These are phyloP conservation scores for Polymixis lichenea DNA, from an alignment of 2,888 invertebrate genomes.

Conservation along the genomic window DNA sequence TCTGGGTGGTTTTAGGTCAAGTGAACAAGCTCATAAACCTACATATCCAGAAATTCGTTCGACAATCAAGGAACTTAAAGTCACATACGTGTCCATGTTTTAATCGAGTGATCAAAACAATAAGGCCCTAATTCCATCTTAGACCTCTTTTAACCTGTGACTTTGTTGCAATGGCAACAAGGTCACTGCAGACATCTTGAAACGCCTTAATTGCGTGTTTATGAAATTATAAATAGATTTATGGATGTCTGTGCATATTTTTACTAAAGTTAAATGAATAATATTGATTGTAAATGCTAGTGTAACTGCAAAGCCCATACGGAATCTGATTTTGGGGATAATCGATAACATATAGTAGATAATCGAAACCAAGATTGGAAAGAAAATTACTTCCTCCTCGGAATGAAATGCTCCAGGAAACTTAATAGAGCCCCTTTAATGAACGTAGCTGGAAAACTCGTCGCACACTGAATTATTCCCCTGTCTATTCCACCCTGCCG, in stretches of 20 bases:
- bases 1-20: not conserved
- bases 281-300: not conserved
- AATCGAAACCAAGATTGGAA: conserved; percentile 14
- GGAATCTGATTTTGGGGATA: not conserved
- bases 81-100: not conserved
- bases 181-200: conserved; percentile 1
- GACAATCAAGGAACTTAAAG: conserved; percentile 1
- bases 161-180: conserved; percentile 5
- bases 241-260: not conserved
- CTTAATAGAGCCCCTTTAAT: conserved; percentile 26
- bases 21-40: conserved; percentile 9
- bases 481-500: conserved; percentile 18
- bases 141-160: conserved; percentile 8
- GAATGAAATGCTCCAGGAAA: conserved; percentile 28
- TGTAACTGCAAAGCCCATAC: not conserved
- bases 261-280: not conserved
- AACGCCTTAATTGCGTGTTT: not conserved
- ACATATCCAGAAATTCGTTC: conserved; percentile 8
- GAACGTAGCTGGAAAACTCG: conserved; percentile 33
- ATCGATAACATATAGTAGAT: not conserved
- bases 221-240: conserved; percentile 14
- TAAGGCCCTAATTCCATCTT: not conserved
- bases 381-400: conserved; percentile 25
- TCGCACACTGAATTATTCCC: conserved; percentile 44
- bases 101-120: not conserved